Evolutionary conservation across 2,888 invertebrate genomes (phyloP), one percentile per base, ranked within the genome.

Genomic region (Adelognathus sp.): DNA sequence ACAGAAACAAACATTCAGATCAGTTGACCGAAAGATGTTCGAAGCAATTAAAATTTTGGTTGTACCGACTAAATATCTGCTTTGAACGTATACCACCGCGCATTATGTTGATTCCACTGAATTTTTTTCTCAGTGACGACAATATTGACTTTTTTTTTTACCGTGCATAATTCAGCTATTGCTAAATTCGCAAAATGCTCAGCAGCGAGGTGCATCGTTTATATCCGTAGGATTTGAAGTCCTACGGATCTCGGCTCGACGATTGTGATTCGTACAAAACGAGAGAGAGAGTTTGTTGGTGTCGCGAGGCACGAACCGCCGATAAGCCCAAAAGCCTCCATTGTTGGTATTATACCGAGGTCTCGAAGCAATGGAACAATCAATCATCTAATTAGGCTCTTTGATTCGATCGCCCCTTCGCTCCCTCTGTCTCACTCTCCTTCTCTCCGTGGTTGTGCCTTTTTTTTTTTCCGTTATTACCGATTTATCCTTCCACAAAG

Each of bases 301-400:
- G 79, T 79, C 73, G 33, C 60, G 76, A 74, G 76, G 81, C 84
- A 86, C 83, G 84, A 82, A 80, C 77, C 29, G 58, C 70, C 85
- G 88, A 88, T 88, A 88, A 88, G 86, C 79, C 79, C 33, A 76
- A 71, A 71, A 70, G 75, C 58, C 31, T 80, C 83, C 79, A 82
- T 85, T 86, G 86, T 85, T 86, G 75, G 72, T 58, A n/a, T n/a
- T n/a, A 64, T 44, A 50, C 61, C 76, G 78, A 71, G 78, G 70
- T 58, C 73, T 77, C 79, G 70, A 52, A 73, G 81, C 84, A 86
- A 89, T 89, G 85, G 83, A 82, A 87, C 88, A 85, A 89, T 88
- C 89, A 90, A 89, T 89, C 88, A 86, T 89, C 84, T 86, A 88
- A 88, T 90, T 88, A 88, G 84, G 84, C 86, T 85, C 60, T 86